These are phyloP conservation scores for Podarcis lilfordi DNA, from an alignment of 2,797 vertebrate genomes.

Conservation along the genomic window DNA sequence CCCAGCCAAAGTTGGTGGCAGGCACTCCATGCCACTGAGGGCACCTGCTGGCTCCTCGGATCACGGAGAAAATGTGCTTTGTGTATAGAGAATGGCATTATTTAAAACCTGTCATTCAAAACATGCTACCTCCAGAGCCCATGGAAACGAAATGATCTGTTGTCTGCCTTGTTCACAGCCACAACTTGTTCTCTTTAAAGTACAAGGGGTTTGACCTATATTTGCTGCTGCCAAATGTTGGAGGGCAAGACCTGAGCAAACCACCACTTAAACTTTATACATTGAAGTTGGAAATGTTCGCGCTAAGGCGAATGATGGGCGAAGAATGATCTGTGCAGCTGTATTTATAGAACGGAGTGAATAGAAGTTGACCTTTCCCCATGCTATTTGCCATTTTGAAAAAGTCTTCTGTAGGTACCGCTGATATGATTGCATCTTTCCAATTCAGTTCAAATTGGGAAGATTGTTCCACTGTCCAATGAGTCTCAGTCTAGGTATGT, in stretches of 20 bases:
- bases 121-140: background rate
- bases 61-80: background rate
- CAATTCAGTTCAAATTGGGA: background rate
- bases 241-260: background rate
- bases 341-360: background rate
- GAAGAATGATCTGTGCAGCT: background rate
- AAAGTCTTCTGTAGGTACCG: background rate
- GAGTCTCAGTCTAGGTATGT: background rate
- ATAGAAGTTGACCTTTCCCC: background rate
- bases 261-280: background rate
- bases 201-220: background rate
- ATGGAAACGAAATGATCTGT: background rate
- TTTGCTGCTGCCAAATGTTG: background rate
- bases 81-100: background rate
- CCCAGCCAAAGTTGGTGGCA: too few relatives aligned
- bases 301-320: background rate
- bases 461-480: background rate
- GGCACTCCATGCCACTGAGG: too few relatives aligned
- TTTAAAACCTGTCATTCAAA: background rate
- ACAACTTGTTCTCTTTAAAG: slow-evolving; percentile 1
- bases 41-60: background rate
- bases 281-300: background rate
- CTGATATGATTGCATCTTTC: background rate
- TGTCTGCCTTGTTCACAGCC: background rate
- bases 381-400: background rate